Evolutionary conservation across 2,797 vertebrate genomes (phyloP).

Genomic region (Pangasius macronema): DNA sequence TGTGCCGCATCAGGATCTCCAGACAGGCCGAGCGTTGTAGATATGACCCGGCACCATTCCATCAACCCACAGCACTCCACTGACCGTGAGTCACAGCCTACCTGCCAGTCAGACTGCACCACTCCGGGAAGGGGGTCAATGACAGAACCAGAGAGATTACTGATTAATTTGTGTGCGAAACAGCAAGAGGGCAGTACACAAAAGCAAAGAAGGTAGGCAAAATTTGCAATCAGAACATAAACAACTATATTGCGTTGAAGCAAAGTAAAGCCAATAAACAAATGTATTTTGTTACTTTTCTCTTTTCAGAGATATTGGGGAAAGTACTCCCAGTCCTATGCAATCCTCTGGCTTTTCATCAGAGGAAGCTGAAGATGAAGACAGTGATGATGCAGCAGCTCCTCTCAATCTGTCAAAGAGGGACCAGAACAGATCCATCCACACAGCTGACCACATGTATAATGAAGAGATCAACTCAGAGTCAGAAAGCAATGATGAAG

Average conservation of each 20-base stretch:
- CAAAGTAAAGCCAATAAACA: not conserved
- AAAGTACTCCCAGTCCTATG: slow-evolving; percentile 26
- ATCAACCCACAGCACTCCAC: slow-evolving; percentile 53
- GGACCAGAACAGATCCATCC: slow-evolving; percentile 58
- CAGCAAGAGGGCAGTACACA: slow-evolving; percentile 53
- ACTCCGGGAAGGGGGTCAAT: slow-evolving; percentile 62
- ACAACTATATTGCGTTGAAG: not conserved
- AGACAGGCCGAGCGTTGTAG: slow-evolving; percentile 85
- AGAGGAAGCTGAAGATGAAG: slow-evolving; percentile 60
- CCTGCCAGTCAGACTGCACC: slow-evolving; percentile 51
- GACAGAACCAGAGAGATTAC: slow-evolving; percentile 59
- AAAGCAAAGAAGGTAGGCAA: slow-evolving; percentile 63
- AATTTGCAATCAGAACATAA: not conserved
- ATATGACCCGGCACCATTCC: slow-evolving; percentile 79
- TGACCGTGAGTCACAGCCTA: slow-evolving; percentile 36
- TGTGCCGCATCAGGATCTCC: slow-evolving; percentile 91
- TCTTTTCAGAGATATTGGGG: slow-evolving; percentile 58
- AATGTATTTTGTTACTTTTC: not conserved
- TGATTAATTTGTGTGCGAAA: slow-evolving; percentile 62
- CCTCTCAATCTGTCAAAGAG: slow-evolving; percentile 94
- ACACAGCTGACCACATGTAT: slow-evolving; percentile 33
- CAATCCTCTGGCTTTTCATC: slow-evolving; percentile 40
- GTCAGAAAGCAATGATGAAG: slow-evolving; percentile 68
- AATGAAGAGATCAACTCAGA: slow-evolving; percentile 57
- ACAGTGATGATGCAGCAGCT: slow-evolving; percentile 65